Percentiles rank a stretch among this genome's conserved stretches.
These are phyloP conservation scores for Sparus aurata DNA, from an alignment of 2,797 vertebrate species.

Conservation along the genomic window DNA sequence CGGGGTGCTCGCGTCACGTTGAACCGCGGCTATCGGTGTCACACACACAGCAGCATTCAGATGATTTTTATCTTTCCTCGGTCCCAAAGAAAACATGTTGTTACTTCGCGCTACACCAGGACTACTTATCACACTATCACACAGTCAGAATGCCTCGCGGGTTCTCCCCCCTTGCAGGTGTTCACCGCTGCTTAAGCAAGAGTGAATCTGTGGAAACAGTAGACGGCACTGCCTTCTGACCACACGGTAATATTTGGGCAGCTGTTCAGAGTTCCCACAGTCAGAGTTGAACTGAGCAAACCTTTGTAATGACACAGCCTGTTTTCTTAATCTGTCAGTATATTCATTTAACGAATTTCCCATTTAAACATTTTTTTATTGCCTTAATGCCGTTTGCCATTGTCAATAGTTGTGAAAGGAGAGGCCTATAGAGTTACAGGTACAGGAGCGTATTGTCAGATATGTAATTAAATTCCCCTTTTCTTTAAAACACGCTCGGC, in stretches of 20 bases:
- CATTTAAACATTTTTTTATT: not conserved
- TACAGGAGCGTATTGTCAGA: constrained; percentile 45
- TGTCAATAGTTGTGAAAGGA: constrained; percentile 23
- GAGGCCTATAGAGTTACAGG: constrained; percentile 35
- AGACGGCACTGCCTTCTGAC: constrained; percentile 13
- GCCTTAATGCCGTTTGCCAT: constrained; percentile 13
- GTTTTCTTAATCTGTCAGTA: not conserved
- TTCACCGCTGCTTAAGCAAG: constrained; percentile 9
- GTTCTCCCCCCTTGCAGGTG: not conserved
- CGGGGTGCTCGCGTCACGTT: not conserved
- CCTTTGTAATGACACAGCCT: not conserved
- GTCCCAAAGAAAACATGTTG: not conserved
- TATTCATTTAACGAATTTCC: constrained; percentile 28
- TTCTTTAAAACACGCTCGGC: constrained; percentile 45
- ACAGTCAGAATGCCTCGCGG: not conserved
- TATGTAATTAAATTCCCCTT: constrained; percentile 50
- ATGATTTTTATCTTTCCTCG: not conserved
- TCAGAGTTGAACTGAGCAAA: constrained; percentile 8
- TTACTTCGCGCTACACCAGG: no score
- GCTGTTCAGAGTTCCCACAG: constrained; percentile 50
- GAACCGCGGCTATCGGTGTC: not conserved
- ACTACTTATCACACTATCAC: constrained; percentile 14
- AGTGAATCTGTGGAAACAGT: constrained; percentile 42
- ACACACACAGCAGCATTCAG: no score
- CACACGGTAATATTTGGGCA: constrained; percentile 42